phyloP scores from a whole-genome alignment of 1,140 invertebrate species.

The Xylocopa sonorina region DNA sequence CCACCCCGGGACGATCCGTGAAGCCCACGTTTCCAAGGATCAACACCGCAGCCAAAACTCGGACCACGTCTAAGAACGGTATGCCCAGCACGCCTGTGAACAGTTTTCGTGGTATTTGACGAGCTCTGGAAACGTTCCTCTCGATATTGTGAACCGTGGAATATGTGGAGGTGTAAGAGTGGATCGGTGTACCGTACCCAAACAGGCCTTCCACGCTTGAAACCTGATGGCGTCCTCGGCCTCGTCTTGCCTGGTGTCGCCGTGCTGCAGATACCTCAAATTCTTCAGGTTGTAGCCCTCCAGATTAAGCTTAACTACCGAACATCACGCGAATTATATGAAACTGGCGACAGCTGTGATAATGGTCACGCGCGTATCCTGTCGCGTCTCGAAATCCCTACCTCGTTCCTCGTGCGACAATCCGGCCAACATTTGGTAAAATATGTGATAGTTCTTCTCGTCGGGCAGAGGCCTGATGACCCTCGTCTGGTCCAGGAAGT shows the following conservation, averaged over 20 bases:
- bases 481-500: conserved; percentile 95
- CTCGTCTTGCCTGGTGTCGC: conserved; percentile 89
- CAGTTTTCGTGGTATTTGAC: background rate
- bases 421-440: conserved; percentile 97
- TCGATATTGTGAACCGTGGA: background rate
- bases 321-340: background rate
- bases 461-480: conserved; percentile 92
- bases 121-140: too few relatives aligned
- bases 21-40: conserved; percentile 96
- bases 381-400: conserved; percentile 58
- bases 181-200: conserved; percentile 85
- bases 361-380: too few relatives aligned
- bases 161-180: too few relatives aligned
- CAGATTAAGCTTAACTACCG: conserved; percentile 88
- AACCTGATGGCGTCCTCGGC: conserved; percentile 89
- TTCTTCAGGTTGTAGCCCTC: conserved; percentile 92
- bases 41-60: conserved; percentile 94
- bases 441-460: conserved; percentile 98
- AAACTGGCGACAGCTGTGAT: background rate
- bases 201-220: conserved; percentile 94
- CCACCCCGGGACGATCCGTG: conserved; percentile 87
- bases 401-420: conserved; percentile 92
- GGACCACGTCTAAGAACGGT: conserved; percentile 95
- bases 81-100: conserved; percentile 91
- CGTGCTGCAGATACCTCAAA: conserved; percentile 90